Evolutionary conservation across 2,888 invertebrate genomes (phyloP), one percentile per base, ranked within the genome.

Genomic region (Acanthosepion lycidas): DNA sequence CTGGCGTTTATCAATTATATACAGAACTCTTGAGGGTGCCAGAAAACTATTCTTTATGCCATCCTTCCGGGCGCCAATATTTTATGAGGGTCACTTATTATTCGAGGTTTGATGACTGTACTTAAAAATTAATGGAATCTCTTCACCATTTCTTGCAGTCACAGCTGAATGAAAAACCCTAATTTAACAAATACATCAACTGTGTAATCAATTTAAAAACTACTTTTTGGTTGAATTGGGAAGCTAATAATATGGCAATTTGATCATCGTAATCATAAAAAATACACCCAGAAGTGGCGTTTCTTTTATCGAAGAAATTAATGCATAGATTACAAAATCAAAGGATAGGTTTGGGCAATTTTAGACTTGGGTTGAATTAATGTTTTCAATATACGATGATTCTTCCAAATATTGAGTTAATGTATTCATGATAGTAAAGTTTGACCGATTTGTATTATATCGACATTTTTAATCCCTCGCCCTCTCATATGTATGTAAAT

Each of bases 1-100:
- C 33, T 78, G n/a, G 78, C 78, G 33, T 78, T 78, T 78, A 78
- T 78, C 78, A 78, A 78, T 78, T 78, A 78, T n/a, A 78, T n/a
- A 9, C n/a, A n/a, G 78, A n/a, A 2, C 78, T n/a, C 15, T n/a
- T 12, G n/a, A 33, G n/a, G 78, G 15, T n/a, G 15, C 15, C 9
- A 78, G 23, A 78, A 78, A 15, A 42, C 12, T 12, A n/a, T 78
- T 33, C 4, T 78, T 78, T 18, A 33, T n/a, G n/a, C 12, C n/a
- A 12, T 78, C n/a, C n/a, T 78, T 78, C 15, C 6, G n/a, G 78
- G 78, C n/a, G 78, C 78, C 78, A n/a, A 78, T 33, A n/a, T 78
- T n/a, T 78, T n/a, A 33, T 15, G 18, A n/a, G 78, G n/a, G 78
- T 78, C n/a, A 78, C n/a, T n/a, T 33, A 78, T 78, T 33, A 78